Percentiles rank a stretch among this genome's conserved stretches.
Evolutionary conservation across 2,797 vertebrate genomes (phyloP).

Genomic region (Alauda arvensis): DNA sequence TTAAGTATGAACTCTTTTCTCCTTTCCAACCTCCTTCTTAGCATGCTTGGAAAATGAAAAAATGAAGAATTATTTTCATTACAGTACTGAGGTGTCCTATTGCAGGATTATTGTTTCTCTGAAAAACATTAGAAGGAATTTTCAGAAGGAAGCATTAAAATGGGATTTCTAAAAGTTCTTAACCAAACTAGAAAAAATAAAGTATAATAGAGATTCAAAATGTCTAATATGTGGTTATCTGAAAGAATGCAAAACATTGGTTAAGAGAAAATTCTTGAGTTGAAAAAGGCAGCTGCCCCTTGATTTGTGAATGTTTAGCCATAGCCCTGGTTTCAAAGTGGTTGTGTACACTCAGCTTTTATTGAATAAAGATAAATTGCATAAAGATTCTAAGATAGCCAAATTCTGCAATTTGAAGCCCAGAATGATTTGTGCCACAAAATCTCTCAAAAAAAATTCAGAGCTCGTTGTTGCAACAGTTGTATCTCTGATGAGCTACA

Average conservation of each 20-base stretch:
- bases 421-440: not conserved
- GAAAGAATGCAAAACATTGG: not conserved
- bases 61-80: not conserved
- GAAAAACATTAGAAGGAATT: not conserved
- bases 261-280: not conserved
- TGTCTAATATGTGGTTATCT: not conserved
- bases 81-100: not conserved
- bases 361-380: not conserved
- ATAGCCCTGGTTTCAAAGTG: not conserved
- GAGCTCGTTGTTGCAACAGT: not conserved
- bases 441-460: not conserved
- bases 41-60: not conserved
- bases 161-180: not conserved
- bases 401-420: not conserved
- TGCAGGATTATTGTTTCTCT: not conserved
- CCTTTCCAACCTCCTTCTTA: not conserved
- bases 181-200: not conserved
- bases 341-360: not conserved
- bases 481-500: not conserved
- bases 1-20: not conserved
- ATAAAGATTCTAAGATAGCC: not conserved
- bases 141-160: not conserved
- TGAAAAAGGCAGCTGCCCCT: not conserved
- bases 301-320: not conserved
- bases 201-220: not conserved